phyloP scores from a whole-genome alignment of 2,797 vertebrate genomes.

The Manis pentadactyla region DNA sequence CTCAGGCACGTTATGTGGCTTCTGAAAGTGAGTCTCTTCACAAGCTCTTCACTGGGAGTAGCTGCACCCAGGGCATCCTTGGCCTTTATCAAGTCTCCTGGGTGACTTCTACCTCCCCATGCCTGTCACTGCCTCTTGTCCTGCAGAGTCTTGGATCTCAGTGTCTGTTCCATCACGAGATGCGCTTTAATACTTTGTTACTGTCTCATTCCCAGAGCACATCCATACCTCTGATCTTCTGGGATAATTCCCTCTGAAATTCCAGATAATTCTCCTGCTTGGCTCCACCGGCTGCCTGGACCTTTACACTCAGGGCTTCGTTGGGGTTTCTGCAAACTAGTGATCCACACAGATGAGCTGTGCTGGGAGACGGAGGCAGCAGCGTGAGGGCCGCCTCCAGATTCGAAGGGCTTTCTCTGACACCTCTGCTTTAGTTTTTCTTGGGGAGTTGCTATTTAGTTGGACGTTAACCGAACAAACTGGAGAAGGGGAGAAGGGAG shows the following conservation, averaged over 20 bases:
- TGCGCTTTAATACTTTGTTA: not conserved
- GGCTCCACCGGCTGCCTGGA: not conserved
- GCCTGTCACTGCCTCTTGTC: not conserved
- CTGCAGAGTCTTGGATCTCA: not conserved
- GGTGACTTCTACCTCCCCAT: not conserved
- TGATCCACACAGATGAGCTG: not conserved
- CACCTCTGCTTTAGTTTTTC: not conserved
- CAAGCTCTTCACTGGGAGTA: not conserved
- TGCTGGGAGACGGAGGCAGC: no score
- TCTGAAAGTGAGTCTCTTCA: not conserved
- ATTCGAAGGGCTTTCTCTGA: not conserved
- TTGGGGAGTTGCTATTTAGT: not conserved
- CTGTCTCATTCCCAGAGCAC: no score
- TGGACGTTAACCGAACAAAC: not conserved
- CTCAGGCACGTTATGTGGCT: not conserved
- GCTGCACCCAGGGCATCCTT: not conserved
- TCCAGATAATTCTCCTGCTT: not conserved
- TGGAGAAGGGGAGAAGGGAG: not conserved
- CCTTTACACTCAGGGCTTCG: not conserved
- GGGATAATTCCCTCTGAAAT: conserved; percentile 57
- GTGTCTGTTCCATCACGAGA: not conserved
- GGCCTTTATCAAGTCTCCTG: not conserved
- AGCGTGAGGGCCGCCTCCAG: not conserved
- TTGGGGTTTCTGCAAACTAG: not conserved
- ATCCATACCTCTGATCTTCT: not conserved